Percentiles rank a stretch among this genome's conserved stretches.
phyloP scores from a whole-genome alignment of 2,888 invertebrate species.

The Euphydryas editha region DNA sequence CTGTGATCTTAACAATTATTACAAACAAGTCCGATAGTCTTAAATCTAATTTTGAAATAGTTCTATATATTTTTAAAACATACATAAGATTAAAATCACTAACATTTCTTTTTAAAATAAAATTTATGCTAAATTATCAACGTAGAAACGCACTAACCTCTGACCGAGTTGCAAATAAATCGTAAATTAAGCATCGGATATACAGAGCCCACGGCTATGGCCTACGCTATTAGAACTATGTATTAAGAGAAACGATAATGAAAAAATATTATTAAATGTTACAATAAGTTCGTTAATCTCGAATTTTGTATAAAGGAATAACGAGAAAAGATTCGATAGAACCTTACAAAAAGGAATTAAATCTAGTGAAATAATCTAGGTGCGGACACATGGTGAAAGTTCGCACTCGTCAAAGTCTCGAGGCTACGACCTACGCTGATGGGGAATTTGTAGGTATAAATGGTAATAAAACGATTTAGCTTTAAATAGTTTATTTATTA shows the following conservation, averaged over 20 bases:
- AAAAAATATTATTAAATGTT: background rate
- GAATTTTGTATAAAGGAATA: background rate
- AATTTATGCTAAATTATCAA: background rate
- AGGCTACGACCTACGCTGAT: constrained; percentile 62
- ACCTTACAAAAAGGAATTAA: constrained; percentile 47
- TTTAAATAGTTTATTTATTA: background rate
- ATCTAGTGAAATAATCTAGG: too few species aligned
- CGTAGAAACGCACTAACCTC: background rate
- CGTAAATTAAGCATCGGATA: constrained; percentile 41
- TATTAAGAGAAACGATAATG: background rate
- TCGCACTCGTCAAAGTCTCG: constrained; percentile 56
- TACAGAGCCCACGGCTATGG: background rate
- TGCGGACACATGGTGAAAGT: constrained; percentile 73
- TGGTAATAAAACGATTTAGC: constrained; percentile 44
- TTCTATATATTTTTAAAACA: too few species aligned
- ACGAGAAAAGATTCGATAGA: background rate
- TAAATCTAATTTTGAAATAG: too few species aligned
- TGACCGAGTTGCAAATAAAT: constrained; percentile 50
- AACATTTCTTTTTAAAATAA: background rate
- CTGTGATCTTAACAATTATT: too few species aligned
- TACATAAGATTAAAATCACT: too few species aligned
- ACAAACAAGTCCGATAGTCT: too few species aligned
- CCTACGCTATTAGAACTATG: background rate
- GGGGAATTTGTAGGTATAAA: constrained; percentile 42
- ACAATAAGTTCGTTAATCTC: background rate